phyloP scores from a whole-genome alignment of 2,113 vertebrate species.

The Ageneiosus marmoratus region DNA sequence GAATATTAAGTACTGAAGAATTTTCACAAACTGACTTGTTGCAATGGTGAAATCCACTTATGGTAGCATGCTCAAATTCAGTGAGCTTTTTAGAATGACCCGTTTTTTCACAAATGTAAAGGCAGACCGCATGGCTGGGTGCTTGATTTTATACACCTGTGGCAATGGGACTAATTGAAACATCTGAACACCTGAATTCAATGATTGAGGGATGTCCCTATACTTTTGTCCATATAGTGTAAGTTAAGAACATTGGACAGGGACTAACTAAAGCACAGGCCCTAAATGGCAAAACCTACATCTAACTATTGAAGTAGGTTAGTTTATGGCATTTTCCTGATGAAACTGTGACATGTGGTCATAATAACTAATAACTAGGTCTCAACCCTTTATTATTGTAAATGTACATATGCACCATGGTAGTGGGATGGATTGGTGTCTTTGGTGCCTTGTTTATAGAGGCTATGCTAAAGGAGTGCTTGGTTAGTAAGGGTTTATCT shows the following conservation, averaged over 20 bases:
- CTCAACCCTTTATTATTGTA: background rate
- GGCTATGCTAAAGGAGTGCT: conserved; percentile 34
- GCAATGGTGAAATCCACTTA: too few relatives aligned
- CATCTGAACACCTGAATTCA: too few relatives aligned
- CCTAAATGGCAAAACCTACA: background rate
- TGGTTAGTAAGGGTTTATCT: conserved; percentile 10
- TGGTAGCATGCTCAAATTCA: too few relatives aligned
- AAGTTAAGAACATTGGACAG: background rate
- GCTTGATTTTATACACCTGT: too few relatives aligned
- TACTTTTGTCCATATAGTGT: too few relatives aligned
- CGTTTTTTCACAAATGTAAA: too few relatives aligned
- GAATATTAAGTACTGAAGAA: too few relatives aligned
- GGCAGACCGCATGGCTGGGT: too few relatives aligned
- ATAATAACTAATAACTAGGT: conserved; percentile 14
- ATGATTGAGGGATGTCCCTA: too few relatives aligned
- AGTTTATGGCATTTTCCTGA: conserved; percentile 10
- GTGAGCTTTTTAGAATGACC: too few relatives aligned
- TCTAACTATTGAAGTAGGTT: conserved; percentile 4
- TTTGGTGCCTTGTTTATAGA: background rate
- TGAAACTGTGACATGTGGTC: background rate
- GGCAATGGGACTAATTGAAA: too few relatives aligned
- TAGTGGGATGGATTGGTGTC: background rate
- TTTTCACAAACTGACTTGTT: too few relatives aligned
- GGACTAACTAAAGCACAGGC: background rate
- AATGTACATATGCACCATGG: background rate